These are phyloP conservation scores for Brachyptera putata DNA, from an alignment of 2,888 invertebrate species.

Conservation along the genomic window DNA sequence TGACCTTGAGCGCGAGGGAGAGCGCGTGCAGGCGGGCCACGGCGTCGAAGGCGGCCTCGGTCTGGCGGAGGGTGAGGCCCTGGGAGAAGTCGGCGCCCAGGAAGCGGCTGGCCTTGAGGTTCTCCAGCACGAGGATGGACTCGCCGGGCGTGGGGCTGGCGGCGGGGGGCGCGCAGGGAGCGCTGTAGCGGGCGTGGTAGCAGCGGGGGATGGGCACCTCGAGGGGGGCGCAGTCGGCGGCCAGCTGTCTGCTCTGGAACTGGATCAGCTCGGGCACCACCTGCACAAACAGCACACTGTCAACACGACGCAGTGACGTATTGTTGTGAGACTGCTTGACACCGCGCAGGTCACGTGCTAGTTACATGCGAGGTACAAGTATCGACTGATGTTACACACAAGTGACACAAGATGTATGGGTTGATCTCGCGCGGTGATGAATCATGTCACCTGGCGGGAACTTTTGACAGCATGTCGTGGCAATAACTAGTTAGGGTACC, in stretches of 20 bases:
- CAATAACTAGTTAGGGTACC: no score
- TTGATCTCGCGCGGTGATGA: no score
- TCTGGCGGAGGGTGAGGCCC: conserved; percentile 61
- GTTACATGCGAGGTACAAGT: no score
- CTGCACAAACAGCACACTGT: conserved; percentile 46
- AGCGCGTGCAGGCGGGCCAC: conserved; percentile 70
- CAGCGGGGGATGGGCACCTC: conserved; percentile 65
- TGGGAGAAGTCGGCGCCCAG: conserved; percentile 63
- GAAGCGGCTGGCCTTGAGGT: conserved; percentile 60
- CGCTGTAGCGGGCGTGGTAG: conserved; percentile 59
- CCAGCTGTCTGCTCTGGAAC: conserved; percentile 51
- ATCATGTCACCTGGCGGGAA: no score
- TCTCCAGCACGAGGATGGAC: conserved; percentile 70
- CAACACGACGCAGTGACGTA: no score
- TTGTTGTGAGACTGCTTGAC: no score
- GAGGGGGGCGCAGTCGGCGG: conserved; percentile 48
- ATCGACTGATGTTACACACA: no score
- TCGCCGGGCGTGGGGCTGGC: conserved; percentile 51
- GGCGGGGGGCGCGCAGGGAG: conserved; percentile 47
- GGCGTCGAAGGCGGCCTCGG: conserved; percentile 64
- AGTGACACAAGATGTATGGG: no score
- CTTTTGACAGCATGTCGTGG: no score
- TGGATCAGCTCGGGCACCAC: conserved; percentile 65
- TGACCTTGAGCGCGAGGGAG: conserved; percentile 57
- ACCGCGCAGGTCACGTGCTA: no score